phyloP scores from a whole-genome alignment of 2,888 invertebrate species.

The Caprella mutica region DNA sequence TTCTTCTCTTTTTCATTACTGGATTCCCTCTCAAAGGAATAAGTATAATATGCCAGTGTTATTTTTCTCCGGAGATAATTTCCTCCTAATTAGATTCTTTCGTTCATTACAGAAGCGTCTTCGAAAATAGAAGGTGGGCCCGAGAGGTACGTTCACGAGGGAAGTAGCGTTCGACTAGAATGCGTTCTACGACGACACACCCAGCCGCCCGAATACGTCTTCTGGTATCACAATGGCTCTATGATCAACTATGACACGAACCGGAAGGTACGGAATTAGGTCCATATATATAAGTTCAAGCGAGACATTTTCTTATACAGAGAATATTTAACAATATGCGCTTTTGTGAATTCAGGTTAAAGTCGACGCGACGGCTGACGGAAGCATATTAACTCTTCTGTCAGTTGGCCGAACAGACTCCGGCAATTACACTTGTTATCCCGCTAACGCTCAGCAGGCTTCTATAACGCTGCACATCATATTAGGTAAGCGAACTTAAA shows the following conservation, averaged over 20 bases:
- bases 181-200: constrained; percentile 62
- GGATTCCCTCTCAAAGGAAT: too few relatives aligned
- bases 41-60: too few relatives aligned
- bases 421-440: constrained; percentile 26
- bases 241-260: constrained; percentile 34
- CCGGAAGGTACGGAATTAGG: constrained; percentile 25
- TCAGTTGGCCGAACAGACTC: constrained; percentile 14
- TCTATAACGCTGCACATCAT: constrained; percentile 29
- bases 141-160: constrained; percentile 76
- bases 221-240: constrained; percentile 59
- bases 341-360: constrained; percentile 10
- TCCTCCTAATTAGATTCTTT: neutral
- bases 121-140: constrained; percentile 67
- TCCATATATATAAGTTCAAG: too few relatives aligned
- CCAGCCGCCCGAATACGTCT: constrained; percentile 69
- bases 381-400: constrained; percentile 20
- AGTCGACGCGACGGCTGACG: constrained; percentile 17
- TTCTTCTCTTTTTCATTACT: too few relatives aligned
- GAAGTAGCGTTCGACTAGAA: constrained; percentile 66
- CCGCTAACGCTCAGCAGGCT: constrained; percentile 18
- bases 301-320: too few relatives aligned
- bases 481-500: constrained; percentile 11
- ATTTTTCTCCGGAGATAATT: too few relatives aligned
- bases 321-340: neutral
- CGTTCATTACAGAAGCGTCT: constrained; percentile 17